These are phyloP conservation scores for Marmota flaviventris DNA, from an alignment of 2,113 vertebrate species.

Conservation along the genomic window DNA sequence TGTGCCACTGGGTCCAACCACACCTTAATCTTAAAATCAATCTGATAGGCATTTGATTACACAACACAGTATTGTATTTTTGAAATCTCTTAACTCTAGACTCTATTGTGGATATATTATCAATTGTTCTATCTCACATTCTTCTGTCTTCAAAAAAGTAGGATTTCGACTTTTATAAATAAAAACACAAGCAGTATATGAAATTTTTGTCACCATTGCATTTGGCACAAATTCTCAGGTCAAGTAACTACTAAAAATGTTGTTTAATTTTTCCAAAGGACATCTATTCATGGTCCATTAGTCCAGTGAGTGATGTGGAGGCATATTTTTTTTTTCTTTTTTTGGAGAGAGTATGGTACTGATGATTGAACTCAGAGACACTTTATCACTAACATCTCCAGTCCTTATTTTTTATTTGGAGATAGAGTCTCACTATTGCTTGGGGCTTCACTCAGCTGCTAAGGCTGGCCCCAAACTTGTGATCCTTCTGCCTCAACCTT, in stretches of 20 bases:
- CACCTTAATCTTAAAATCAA: too few relatives aligned
- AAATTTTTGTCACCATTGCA: slow-evolving; percentile 15
- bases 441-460: too few relatives aligned
- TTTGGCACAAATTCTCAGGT: slow-evolving; percentile 52
- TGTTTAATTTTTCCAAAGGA: slow-evolving; percentile 33
- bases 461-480: too few relatives aligned
- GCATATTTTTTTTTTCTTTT: background rate
- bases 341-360: too few relatives aligned
- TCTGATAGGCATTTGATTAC: background rate
- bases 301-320: background rate
- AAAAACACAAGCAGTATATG: slow-evolving; percentile 35
- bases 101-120: background rate
- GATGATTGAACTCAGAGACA: too few relatives aligned
- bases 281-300: slow-evolving; percentile 14
- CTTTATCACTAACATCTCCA: too few relatives aligned
- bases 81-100: slow-evolving; percentile 37
- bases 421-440: too few relatives aligned
- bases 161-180: slow-evolving; percentile 39
- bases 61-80: background rate
- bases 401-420: too few relatives aligned
- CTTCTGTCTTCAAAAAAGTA: slow-evolving; percentile 18
- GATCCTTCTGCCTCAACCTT: too few relatives aligned
- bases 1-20: too few relatives aligned
- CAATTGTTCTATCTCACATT: slow-evolving; percentile 24
- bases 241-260: slow-evolving; percentile 58